These are phyloP conservation scores for Rhagoletis zephyria DNA, from an alignment of 1,140 invertebrate genomes.

Conservation along the genomic window DNA sequence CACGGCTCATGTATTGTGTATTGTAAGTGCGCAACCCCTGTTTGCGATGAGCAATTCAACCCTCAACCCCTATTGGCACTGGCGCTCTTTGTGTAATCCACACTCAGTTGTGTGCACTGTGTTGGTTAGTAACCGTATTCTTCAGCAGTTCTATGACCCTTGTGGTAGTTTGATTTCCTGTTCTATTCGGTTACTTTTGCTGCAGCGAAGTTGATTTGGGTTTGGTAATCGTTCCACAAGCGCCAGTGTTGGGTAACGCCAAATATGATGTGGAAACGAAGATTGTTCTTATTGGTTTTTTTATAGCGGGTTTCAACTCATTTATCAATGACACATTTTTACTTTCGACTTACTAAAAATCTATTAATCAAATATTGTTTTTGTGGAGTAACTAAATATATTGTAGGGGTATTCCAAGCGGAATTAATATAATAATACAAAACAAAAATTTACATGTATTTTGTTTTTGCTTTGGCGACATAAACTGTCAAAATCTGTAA, in stretches of 20 bases:
- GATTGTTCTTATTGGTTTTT: no score
- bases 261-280: neutral
- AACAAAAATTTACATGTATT: no score
- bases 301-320: no score
- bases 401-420: no score
- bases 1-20: neutral
- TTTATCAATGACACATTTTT: no score
- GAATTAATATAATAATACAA: no score
- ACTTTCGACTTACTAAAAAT: no score
- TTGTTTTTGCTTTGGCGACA: no score
- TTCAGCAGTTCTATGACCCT: slow-evolving; percentile 42
- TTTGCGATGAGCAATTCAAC: neutral
- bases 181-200: slow-evolving; percentile 21
- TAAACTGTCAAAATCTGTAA: no score
- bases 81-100: slow-evolving; percentile 9
- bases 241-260: neutral
- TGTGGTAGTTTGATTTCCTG: neutral
- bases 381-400: no score
- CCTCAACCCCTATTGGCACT: slow-evolving; percentile 27
- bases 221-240: slow-evolving; percentile 30
- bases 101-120: slow-evolving; percentile 2
- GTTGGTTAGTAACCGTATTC: slow-evolving; percentile 26
- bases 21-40: slow-evolving; percentile 3
- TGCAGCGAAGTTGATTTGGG: neutral
- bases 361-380: no score